A percentile compares a stretch with the other conserved stretches of the same genome.
Evolutionary conservation across 2,113 vertebrate genomes (phyloP).

Genomic region (Lethenteron camtschaticum): DNA sequence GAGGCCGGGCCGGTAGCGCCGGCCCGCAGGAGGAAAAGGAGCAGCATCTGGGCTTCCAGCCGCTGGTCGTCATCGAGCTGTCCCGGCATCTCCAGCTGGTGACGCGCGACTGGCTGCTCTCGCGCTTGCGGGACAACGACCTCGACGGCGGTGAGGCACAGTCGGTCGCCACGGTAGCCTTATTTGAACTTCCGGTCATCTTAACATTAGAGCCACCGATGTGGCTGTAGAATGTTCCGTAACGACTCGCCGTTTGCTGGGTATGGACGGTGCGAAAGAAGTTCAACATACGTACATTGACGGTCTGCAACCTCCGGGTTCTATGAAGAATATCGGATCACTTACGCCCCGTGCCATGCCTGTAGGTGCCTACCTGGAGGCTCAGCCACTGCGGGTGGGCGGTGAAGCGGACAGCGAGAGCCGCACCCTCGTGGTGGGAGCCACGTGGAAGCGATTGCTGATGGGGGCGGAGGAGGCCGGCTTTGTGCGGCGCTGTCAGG

Average conservation of each 20-base stretch:
- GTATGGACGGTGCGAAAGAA: not conserved
- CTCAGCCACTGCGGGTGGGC: constrained; percentile 31
- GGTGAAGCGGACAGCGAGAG: constrained; percentile 24
- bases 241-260: not conserved
- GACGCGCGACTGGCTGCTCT: constrained; percentile 50
- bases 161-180: not conserved
- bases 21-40: too few relatives aligned
- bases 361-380: constrained; percentile 54
- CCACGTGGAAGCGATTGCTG: constrained; percentile 37
- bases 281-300: not conserved
- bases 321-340: not conserved
- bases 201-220: not conserved
- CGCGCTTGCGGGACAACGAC: constrained; percentile 43
- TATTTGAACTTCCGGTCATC: not conserved
- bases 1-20: too few relatives aligned
- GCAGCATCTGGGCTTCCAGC: constrained; percentile 23
- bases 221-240: not conserved
- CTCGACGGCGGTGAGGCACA: constrained; percentile 40
- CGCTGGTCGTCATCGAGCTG: constrained; percentile 60
- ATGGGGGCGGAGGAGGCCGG: constrained; percentile 58
- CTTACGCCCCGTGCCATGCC: constrained; percentile 8
- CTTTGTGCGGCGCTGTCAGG: constrained; percentile 61
- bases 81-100: constrained; percentile 39
- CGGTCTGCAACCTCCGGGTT: not conserved
- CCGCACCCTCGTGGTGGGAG: constrained; percentile 48